Base-by-base conservation (phyloP, 2,888 invertebrate genomes). In the Xylophagus ater region DNA sequence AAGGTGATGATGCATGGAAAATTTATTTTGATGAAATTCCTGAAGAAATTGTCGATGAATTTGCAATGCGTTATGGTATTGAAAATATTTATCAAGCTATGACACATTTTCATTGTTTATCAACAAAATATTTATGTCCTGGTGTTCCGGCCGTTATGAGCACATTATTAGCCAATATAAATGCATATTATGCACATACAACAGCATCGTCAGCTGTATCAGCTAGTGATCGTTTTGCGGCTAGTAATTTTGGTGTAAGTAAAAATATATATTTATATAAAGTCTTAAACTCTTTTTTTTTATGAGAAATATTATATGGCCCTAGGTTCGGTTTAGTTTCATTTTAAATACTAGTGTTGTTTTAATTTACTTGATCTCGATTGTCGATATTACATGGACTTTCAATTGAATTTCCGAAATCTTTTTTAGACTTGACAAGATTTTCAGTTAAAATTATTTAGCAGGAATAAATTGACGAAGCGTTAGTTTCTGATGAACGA, bases 141-240 rank as follows among this genome's bases (percentile, higher is more conserved):
- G 94, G 96, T 43, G 97, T 97, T 8, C 97, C 98, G 10, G 98
- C 98, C 9, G 94, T 96, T 23, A 96, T 99, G 93, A 94, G 94
- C 50, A 97, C 94, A 33, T 73, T 99, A 3, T 69, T 99, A 51
- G 98, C 98, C 36, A 99, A 99, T 68, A 99, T 99, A 59, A 99
- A 99, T 66, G 98, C 98, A 47, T 98, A 94, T 70, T 94, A 97
- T 69, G 92, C 98, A 54, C 92, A 94, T 59, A 97, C 97, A 1
- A 96, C 97, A 18, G 93, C 93, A 7, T 89, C 93, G 19, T 88
- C 92, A 10, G 96, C 96, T 29, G 97, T 98, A 13, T 97, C 97
- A 12, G 98, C 98, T 35, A 93, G 94, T 52, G 98, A 98, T 67
- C 78, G 98, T 57, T 99, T 99, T 66, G 92, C 97, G 48, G 98